These are phyloP conservation scores for Halcyon leucocephala DNA, from an alignment of 2,797 vertebrate genomes.

Conservation along the genomic window DNA sequence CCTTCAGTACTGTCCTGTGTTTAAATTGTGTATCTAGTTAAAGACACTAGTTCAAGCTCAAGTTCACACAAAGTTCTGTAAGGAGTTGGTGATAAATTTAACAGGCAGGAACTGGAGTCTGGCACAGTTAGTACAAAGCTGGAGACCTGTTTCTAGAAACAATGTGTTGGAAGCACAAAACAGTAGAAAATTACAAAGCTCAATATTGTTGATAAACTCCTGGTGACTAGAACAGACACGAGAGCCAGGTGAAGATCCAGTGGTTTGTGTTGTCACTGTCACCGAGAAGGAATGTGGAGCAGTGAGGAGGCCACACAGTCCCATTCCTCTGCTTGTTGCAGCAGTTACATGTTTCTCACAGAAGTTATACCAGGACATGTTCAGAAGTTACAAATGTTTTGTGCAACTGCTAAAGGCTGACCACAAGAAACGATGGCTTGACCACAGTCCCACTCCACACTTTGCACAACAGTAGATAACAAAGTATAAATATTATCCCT, in stretches of 20 bases:
- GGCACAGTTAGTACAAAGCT: background rate
- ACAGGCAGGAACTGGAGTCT: background rate
- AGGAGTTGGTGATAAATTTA: background rate
- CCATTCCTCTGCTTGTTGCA: no score
- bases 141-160: background rate
- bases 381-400: no score
- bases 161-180: background rate
- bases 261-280: background rate
- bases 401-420: no score
- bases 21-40: background rate
- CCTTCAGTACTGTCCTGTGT: rapidly evolving
- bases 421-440: no score
- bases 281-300: no score
- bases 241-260: background rate
- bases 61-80: background rate
- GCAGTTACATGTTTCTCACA: no score
- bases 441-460: no score
- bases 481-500: no score
- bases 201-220: background rate
- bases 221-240: background rate
- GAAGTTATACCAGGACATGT: no score
- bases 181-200: background rate
- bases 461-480: no score
- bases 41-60: background rate
- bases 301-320: no score